phyloP scores from a whole-genome alignment of 2,888 invertebrate species.

The Drosophila leonis region DNA sequence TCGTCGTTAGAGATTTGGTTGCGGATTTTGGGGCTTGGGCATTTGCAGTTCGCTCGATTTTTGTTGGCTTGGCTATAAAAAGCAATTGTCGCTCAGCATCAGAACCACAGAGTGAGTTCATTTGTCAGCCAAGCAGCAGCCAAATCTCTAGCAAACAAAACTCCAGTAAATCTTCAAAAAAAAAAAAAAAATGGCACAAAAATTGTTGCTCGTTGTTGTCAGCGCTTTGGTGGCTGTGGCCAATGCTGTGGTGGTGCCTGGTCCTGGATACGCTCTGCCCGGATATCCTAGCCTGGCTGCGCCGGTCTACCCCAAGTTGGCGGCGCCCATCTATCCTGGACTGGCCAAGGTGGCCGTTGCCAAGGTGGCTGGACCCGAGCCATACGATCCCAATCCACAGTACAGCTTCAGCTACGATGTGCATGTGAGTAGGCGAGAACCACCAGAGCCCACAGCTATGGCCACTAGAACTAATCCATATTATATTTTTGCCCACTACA shows the following conservation, averaged over 20 bases:
- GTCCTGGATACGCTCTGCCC: constrained; percentile 64
- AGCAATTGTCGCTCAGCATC: constrained; percentile 77
- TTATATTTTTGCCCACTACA: constrained; percentile 35
- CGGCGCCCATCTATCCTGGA: constrained; percentile 67
- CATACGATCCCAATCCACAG: constrained; percentile 86
- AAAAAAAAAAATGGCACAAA: constrained; percentile 82
- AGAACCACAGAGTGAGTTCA: constrained; percentile 84
- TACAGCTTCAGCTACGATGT: constrained; percentile 87
- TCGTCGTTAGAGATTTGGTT: constrained; percentile 60
- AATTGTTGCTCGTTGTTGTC: constrained; percentile 78
- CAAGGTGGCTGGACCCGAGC: constrained; percentile 82
- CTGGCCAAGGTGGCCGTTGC: constrained; percentile 78
- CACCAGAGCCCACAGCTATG: neutral
- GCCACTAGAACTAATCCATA: neutral
- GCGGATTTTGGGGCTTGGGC: constrained; percentile 61
- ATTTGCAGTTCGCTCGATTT: constrained; percentile 28
- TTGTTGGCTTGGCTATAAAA: constrained; percentile 71
- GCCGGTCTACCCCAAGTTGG: constrained; percentile 59
- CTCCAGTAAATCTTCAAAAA: constrained; percentile 15
- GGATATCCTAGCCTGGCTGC: constrained; percentile 61
- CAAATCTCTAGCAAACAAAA: constrained; percentile 17
- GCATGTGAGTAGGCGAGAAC: constrained; percentile 80
- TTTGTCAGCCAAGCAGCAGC: constrained; percentile 82
- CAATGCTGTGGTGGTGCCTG: constrained; percentile 82
- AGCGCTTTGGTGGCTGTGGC: constrained; percentile 80